These are phyloP conservation scores for Erebia aethiops DNA, from an alignment of 2,888 invertebrate genomes.

Conservation along the genomic window DNA sequence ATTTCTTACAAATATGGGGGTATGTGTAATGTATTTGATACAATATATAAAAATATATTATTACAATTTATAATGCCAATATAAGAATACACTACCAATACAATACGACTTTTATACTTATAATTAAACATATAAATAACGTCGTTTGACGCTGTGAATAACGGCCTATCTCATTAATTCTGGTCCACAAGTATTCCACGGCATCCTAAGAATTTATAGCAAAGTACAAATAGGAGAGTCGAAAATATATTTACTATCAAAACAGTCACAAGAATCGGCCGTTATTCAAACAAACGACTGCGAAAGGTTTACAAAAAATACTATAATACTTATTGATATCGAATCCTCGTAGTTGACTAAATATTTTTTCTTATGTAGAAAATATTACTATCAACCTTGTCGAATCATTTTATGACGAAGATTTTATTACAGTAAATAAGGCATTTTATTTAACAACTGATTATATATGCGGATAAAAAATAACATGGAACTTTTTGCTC, in stretches of 20 bases:
- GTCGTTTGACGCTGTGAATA: neutral
- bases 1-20: neutral
- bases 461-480: too few relatives aligned
- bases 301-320: constrained; percentile 15
- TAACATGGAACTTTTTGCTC: too few relatives aligned
- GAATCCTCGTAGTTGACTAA: constrained; percentile 11
- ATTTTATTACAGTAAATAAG: too few relatives aligned
- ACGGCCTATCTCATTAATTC: neutral
- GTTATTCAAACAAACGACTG: neutral
- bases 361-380: neutral
- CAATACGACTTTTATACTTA: constrained; percentile 6
- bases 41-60: constrained; percentile 21
- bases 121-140: constrained; percentile 7
- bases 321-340: constrained; percentile 16
- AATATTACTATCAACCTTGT: neutral
- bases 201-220: neutral
- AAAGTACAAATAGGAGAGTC: neutral
- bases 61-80: constrained; percentile 18
- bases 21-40: neutral
- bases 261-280: neutral
- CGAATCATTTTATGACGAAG: neutral
- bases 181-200: constrained; percentile 8
- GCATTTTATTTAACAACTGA: too few relatives aligned
- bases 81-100: constrained; percentile 14
- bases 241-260: neutral